Evolutionary conservation across 2,888 invertebrate species (phyloP).

Genomic region (Philopedon plagiatum): DNA sequence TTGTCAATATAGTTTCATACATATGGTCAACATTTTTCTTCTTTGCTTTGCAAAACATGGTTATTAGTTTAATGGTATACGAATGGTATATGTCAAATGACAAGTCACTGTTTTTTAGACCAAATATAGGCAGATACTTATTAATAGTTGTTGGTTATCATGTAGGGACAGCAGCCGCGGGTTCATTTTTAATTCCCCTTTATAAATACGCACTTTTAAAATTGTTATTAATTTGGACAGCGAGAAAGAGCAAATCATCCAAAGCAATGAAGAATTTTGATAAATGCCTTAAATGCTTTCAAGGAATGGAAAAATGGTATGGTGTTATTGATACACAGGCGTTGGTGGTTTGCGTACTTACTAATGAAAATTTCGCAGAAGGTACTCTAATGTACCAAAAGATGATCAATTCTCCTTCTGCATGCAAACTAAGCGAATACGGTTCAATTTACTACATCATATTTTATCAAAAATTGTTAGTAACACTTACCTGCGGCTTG

Average conservation of each 20-base stretch:
- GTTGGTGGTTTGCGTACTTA: not conserved
- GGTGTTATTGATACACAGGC: not conserved
- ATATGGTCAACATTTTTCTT: not conserved
- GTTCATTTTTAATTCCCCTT: not conserved
- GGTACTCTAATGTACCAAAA: not conserved
- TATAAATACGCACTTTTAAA: not conserved
- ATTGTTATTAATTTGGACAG: not conserved
- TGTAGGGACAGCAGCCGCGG: not conserved
- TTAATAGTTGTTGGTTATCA: not conserved
- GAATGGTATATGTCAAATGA: not conserved
- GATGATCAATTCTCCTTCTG: not conserved
- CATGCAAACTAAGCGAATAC: not conserved
- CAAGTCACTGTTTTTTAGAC: not conserved
- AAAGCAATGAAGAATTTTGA: not conserved
- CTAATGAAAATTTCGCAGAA: not conserved
- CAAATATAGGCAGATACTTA: not conserved
- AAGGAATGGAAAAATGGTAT: not conserved
- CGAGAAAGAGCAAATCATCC: not conserved
- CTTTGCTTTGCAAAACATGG: not conserved
- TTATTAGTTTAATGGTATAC: not conserved
- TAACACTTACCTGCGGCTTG: not conserved
- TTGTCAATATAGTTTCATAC: not conserved
- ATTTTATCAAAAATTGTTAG: slow-evolving; percentile 2
- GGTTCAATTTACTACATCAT: not conserved
- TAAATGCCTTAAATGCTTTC: not conserved